Conservation (phyloP, 2,113 vertebrate genomes). For the Clupea harengus region DNA sequence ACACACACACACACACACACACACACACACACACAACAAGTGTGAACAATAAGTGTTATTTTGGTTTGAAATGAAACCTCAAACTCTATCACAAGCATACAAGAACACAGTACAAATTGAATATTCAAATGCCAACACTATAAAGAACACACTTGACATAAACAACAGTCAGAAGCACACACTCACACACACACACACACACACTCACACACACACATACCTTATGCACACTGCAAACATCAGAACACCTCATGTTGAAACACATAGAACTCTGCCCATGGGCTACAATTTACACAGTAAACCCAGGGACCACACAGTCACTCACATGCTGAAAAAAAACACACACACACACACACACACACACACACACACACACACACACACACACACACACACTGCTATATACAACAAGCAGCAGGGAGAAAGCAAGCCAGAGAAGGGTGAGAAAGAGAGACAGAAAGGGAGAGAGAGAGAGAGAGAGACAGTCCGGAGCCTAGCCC, state of each 20-base stretch:
- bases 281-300: constrained; percentile 2
- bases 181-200: not conserved
- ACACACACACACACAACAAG: not conserved
- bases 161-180: not conserved
- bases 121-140: not conserved
- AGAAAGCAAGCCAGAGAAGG: not conserved
- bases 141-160: not conserved
- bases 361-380: not conserved
- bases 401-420: not conserved
- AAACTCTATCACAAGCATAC: not conserved
- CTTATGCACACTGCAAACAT: not conserved
- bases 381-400: not conserved
- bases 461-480: constrained; percentile 29
- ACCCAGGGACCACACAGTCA: constrained; percentile 4
- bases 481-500: constrained; percentile 41
- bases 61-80: no score
- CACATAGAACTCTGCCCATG: not conserved
- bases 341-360: not conserved
- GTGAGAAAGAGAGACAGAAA: constrained; percentile 8
- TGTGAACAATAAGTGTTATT: no score
- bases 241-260: not conserved
- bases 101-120: not conserved
- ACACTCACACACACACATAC: not conserved
- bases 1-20: not conserved
- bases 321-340: not conserved